Conservation (phyloP, 2,113 vertebrate species). For the Ginglymostoma cirratum region DNA sequence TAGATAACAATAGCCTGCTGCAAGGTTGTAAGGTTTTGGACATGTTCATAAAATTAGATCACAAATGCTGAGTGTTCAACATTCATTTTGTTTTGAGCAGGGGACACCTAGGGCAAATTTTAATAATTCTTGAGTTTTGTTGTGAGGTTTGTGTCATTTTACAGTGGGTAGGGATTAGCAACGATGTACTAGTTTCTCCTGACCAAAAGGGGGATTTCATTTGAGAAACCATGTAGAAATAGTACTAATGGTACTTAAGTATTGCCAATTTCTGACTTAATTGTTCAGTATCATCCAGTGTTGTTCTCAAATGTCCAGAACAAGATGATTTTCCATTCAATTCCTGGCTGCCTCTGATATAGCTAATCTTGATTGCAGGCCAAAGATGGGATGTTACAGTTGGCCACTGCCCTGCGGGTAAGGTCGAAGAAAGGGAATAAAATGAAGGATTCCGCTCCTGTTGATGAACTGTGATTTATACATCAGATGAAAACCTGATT, state of each 20-base stretch:
- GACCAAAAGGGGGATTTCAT: neutral
- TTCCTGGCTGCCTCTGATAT: neutral
- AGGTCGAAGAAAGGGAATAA: neutral
- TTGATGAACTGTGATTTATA: neutral
- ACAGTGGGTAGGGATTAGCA: neutral
- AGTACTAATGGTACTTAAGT: neutral
- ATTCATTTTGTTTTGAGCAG: neutral
- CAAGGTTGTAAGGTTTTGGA: neutral
- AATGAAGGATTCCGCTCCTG: neutral
- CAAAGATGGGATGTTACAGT: neutral
- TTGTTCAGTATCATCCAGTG: neutral
- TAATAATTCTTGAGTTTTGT: neutral
- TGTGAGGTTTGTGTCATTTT: neutral
- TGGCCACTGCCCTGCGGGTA: neutral
- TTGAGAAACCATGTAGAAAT: neutral
- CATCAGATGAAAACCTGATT: neutral
- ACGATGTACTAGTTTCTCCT: neutral
- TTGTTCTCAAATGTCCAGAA: neutral
- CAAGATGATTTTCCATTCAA: neutral
- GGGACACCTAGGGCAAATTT: neutral
- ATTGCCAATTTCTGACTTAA: neutral
- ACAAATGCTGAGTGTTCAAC: neutral
- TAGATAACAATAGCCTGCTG: too few species aligned
- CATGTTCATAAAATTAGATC: neutral
- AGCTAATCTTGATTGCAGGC: neutral